Conservation (phyloP, 2,113 vertebrate species). For the Podarcis raffonei region DNA sequence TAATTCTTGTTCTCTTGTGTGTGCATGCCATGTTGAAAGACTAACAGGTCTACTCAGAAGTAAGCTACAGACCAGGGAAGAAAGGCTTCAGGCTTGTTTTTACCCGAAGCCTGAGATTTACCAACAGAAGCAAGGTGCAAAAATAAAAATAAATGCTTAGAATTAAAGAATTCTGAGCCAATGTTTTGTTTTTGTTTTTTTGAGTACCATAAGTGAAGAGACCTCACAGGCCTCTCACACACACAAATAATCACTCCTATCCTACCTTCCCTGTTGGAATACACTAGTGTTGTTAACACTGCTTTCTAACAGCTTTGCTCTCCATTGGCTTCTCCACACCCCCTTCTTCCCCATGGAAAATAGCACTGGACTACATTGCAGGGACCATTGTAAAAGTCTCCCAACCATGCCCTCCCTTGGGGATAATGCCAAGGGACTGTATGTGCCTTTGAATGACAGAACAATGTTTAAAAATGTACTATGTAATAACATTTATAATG, state of each 20-base stretch:
- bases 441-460: neutral
- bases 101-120: too few relatives aligned
- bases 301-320: neutral
- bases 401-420: neutral
- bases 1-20: neutral
- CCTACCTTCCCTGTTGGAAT: neutral
- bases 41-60: too few relatives aligned
- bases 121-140: too few relatives aligned
- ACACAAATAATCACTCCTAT: neutral
- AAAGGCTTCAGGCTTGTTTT: too few relatives aligned
- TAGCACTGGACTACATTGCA: neutral
- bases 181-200: too few relatives aligned
- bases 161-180: too few relatives aligned
- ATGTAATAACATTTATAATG: neutral
- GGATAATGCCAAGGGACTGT: neutral
- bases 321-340: neutral
- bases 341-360: neutral
- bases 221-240: neutral
- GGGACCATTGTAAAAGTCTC: neutral
- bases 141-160: too few relatives aligned
- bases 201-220: too few relatives aligned
- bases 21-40: neutral
- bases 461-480: neutral
- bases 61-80: too few relatives aligned
- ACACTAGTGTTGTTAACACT: neutral